Percentiles rank a stretch among this genome's conserved stretches.
Conservation (phyloP, 1,140 invertebrate species). For the Cydia pomonella region DNA sequence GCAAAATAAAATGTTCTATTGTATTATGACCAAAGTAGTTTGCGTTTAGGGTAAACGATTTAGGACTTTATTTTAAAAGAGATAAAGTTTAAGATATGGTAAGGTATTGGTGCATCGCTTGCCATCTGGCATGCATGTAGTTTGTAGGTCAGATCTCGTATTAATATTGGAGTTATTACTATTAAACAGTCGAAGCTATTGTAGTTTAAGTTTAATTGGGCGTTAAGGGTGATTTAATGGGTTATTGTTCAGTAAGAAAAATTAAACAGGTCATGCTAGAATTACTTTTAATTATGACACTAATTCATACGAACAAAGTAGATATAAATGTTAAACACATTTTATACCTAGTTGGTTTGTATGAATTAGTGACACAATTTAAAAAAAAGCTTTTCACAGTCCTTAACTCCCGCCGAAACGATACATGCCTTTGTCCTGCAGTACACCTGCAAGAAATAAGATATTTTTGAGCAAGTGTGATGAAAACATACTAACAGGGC, state of each 20-base stretch:
- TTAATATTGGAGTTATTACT: constrained; percentile 8
- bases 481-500: too few relatives aligned
- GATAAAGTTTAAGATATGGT: neutral
- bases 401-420: too few relatives aligned
- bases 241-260: neutral
- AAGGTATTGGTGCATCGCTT: neutral
- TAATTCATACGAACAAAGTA: too few relatives aligned
- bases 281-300: too few relatives aligned
- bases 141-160: constrained; percentile 25
- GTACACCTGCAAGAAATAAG: too few relatives aligned
- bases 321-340: too few relatives aligned
- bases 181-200: constrained; percentile 19
- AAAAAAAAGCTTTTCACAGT: too few relatives aligned
- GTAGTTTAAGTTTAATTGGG: constrained; percentile 22
- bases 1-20: neutral
- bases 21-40: neutral
- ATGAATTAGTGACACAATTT: too few relatives aligned
- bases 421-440: too few relatives aligned
- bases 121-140: constrained; percentile 23
- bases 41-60: neutral
- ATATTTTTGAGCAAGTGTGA: too few relatives aligned
- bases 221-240: constrained; percentile 26
- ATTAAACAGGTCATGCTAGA: neutral
- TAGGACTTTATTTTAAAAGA: neutral
- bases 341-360: too few relatives aligned